phyloP scores from a whole-genome alignment of 2,113 vertebrate species.

The Oreochromis aureus region DNA sequence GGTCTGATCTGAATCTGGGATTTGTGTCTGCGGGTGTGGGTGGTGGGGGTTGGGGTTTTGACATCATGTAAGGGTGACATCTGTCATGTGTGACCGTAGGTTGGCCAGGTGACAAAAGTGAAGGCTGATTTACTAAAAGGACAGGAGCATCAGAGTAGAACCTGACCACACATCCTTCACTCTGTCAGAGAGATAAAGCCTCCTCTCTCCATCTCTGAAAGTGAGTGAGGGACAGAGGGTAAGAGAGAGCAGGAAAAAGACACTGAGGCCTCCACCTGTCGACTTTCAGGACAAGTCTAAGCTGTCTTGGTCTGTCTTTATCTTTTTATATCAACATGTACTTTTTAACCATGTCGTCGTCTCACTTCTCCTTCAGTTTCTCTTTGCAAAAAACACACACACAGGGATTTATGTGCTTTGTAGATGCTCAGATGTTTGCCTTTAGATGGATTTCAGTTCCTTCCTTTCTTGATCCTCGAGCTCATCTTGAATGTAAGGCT shows the following conservation, averaged over 20 bases:
- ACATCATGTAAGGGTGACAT: conserved; percentile 60
- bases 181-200: conserved; percentile 95
- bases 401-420: not conserved
- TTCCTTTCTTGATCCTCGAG: not conserved
- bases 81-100: conserved; percentile 88
- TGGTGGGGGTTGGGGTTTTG: not conserved
- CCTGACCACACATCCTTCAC: conserved; percentile 94
- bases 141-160: conserved; percentile 99
- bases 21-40: not conserved
- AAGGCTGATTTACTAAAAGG: conserved; percentile 98
- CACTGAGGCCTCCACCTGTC: conserved; percentile 7
- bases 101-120: conserved; percentile 88
- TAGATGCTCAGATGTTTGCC: not conserved
- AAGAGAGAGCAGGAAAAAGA: not conserved
- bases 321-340: not conserved
- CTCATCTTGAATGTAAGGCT: conserved; percentile 52
- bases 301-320: conserved; percentile 19
- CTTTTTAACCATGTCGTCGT: not conserved
- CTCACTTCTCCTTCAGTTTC: not conserved
- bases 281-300: conserved; percentile 24
- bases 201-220: conserved; percentile 89
- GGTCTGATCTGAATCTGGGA: not conserved
- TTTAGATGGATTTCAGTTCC: not conserved
- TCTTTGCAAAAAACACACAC: not conserved
- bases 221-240: conserved; percentile 54